Base-by-base conservation (phyloP, 2,113 vertebrate species). In the Cyprinus carpio region DNA sequence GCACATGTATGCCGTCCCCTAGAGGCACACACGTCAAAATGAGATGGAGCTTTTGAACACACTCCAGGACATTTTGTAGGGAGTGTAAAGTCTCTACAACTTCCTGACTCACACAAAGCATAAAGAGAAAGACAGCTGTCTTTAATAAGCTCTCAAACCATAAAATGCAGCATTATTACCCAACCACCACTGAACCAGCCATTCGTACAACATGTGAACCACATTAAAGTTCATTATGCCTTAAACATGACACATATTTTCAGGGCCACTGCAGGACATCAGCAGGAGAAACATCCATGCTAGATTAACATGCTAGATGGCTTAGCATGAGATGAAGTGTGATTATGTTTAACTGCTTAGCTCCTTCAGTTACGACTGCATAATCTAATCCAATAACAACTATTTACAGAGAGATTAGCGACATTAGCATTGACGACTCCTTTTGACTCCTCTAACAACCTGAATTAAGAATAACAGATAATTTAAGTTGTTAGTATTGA, bases 71-170 rank as follows among this genome's bases (percentile, higher is more conserved):
- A 69, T 20, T 79, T 29, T 75, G 31, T 77, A 12, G 29, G 43
- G 23, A 67, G 72, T 6, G 29, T 16, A 31, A 31, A 4, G 49
- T 31, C 75, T 85, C 65, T 75, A 54, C 58, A 40, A 87, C 87
- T 90, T 91, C 86, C 88, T 91, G 83, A 88, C 85, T 60, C 51
- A 75, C 88, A 89, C 88, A 88, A 83, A 89, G 87, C 77, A 89
- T 87, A 88, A 84, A 54, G 51, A 87, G 75, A 51, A 71, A 65
- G 65, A 5, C 92, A 94, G 90, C 91, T 93, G 93, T 88, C 85
- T 93, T 84, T 83, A 93, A 94, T 94, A 92, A 90, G 85, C 51
- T 60, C 78, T 89, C 85, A 83, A 86, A 82, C 87, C 82, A 89
- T 92, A 87, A 92, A 92, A 91, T 85, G 31, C 88, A 81, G 87